Conservation (phyloP, 2,797 vertebrate genomes). For the Enteromius paludinosus region DNA sequence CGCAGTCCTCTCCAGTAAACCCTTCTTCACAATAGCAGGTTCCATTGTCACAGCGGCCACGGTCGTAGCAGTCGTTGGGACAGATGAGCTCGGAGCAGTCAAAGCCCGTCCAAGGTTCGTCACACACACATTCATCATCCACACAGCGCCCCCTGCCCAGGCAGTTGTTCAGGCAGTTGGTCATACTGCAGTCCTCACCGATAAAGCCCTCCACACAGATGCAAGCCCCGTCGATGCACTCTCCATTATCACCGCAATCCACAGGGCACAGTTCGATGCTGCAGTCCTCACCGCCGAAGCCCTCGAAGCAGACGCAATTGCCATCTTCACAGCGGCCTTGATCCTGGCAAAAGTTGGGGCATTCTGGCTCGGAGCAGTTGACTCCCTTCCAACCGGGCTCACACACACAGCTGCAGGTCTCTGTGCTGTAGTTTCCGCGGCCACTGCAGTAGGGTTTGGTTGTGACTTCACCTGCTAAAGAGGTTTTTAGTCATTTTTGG, state of each 20-base stretch:
- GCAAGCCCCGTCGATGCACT: conserved; percentile 86
- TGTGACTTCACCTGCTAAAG: conserved; percentile 83
- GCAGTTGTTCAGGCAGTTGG: conserved; percentile 91
- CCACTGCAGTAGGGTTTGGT: conserved; percentile 91
- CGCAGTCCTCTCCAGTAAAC: conserved; percentile 89
- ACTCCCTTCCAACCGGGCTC: conserved; percentile 84
- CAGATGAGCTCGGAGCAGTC: conserved; percentile 95
- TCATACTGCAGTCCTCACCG: conserved; percentile 85
- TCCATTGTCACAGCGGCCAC: conserved; percentile 91
- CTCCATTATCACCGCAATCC: conserved; percentile 86
- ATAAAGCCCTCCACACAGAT: conserved; percentile 88
- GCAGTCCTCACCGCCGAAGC: conserved; percentile 89
- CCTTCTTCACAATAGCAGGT: conserved; percentile 92
- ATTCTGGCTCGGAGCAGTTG: conserved; percentile 88
- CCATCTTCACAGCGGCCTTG: conserved; percentile 92
- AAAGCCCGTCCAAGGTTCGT: conserved; percentile 91
- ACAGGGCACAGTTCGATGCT: conserved; percentile 83
- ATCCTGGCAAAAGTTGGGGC: conserved; percentile 92
- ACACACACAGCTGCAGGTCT: conserved; percentile 86
- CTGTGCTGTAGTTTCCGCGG: conserved; percentile 90
- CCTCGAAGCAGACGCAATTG: conserved; percentile 90
- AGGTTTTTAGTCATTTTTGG: conserved; percentile 7
- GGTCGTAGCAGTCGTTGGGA: conserved; percentile 93
- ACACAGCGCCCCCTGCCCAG: conserved; percentile 86
- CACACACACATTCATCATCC: conserved; percentile 89